Base-by-base conservation (phyloP, 2,113 vertebrate species). In the Spheniscus mendiculus region DNA sequence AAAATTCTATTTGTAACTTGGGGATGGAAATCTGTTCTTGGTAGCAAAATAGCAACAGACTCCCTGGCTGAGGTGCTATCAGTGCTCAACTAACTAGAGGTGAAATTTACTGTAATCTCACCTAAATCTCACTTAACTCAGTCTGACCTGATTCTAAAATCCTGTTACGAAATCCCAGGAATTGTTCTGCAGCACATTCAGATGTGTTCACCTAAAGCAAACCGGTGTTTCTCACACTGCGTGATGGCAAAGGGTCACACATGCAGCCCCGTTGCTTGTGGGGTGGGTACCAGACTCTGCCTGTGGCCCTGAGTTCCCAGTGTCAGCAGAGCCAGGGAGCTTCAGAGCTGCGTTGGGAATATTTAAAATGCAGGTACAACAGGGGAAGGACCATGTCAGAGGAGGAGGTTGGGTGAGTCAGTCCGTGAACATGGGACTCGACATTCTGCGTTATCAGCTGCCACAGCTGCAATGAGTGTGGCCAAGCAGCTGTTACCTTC, bases 241-340 rank as follows among this genome's bases (percentile, higher is more conserved):
- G 0, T 3, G 5, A 18, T 12, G 26, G 45, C 19, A 8, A n/a
- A 29, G 11, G 22, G 23, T 29, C 29, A 34, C 44, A 18, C 13
- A 0, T 6, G 4, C 10, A 77, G 56, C 25, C 76, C 25, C 58
- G 11, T 2, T 50, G 66, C 38, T 17, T 66, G 1, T 9, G 10
- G 15, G 2, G 21, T 44, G 22, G 13, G 59, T 11, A 40, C 52
- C 27, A 26, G 15, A 2, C 1, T 42, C 29, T 29, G 15, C 30
- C 42, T 50, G 36, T 5, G 19, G 56, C 38, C 45, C 50, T 1
- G 12, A 27, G 32, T 30, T 74, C 55, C 50, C 5, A 4, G 10
- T 8, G 40, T 1, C 7, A 10, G 14, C 61, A 86, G 70, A 91
- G 61, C 26, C 52, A 66, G 50, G 50, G 29, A 53, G 65, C 52